Evolutionary conservation across 2,113 vertebrate species (phyloP).

Genomic region (Sakesphorus luctuosus): DNA sequence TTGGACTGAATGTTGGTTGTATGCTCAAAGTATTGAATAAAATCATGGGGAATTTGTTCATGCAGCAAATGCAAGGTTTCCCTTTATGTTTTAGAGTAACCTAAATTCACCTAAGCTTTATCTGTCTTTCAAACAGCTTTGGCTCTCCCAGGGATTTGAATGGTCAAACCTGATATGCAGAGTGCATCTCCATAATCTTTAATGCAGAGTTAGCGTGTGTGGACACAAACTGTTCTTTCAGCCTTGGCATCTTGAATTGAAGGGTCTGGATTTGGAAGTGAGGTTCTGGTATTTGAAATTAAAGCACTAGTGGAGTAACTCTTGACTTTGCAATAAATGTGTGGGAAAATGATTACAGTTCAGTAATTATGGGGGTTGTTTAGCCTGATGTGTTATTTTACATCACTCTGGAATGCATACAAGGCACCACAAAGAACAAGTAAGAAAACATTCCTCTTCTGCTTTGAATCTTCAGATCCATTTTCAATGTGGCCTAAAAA

Average conservation of each 20-base stretch:
- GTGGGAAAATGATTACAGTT: constrained; percentile 41
- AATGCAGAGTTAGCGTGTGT: rapidly evolving
- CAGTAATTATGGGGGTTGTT: constrained; percentile 27
- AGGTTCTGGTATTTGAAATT: neutral
- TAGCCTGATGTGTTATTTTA: constrained; percentile 27
- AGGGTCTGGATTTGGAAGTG: neutral
- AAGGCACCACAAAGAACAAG: neutral
- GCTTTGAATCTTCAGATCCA: neutral
- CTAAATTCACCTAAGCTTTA: neutral
- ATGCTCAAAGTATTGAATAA: neutral
- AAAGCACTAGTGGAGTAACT: neutral
- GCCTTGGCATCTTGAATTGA: neutral
- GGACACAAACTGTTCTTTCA: neutral
- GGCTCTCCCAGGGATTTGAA: neutral
- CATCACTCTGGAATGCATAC: neutral
- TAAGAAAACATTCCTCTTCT: neutral
- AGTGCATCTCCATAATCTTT: neutral
- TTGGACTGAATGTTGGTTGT: neutral
- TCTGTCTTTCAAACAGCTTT: neutral
- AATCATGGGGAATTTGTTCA: neutral
- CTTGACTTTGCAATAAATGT: neutral
- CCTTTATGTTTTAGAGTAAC: neutral
- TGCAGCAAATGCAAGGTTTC: neutral
- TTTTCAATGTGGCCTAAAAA: neutral
- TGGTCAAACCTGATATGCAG: neutral